Base-by-base conservation (phyloP, 2,888 invertebrate species). In the Cyclophora punctaria region DNA sequence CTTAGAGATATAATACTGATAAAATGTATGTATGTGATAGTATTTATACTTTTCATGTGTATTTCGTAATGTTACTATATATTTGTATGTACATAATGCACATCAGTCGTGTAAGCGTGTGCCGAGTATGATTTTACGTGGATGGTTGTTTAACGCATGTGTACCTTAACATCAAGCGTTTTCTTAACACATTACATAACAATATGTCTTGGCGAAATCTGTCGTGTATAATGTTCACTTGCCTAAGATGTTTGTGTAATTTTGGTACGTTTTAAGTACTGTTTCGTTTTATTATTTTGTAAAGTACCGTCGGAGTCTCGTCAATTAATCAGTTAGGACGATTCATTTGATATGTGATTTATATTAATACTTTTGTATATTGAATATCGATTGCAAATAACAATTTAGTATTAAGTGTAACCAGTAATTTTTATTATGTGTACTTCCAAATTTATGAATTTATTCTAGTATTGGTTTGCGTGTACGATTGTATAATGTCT, bases 21-120 rank as follows among this genome's bases (percentile, higher is more conserved):
- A 58, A 20, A 20, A 59, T 60, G 57, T 64, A 70, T 65, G 57
- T 67, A 68, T 73, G 73, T 73, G 75, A 74, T 73, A 74, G 66
- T 74, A 72, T 71, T 66, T 63, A 64, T 59, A 61, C 48, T 54
- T 52, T 56, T 55, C 54, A 53, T 53, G 56, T 57, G 51, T 67
- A 69, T 62, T 60, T 63, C 54, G 57, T 66, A 62, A 57, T 54
- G 50, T 63, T 63, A 61, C 51, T 57, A 51, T 65, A 64, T 66
- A 64, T 66, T 57, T 70, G 66, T 74, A 66, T 66, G 65, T 61
- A 57, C 5, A 20, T 37, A 69, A 54, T 54, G 51, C 52, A 55
- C 64, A 57, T 59, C 57, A 58, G 56, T 56, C 56, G 44, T 20
- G 20, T 20, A 20, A 20, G 20, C 20, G 20, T 20, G 20, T 20